Evolutionary conservation across 2,888 invertebrate species (phyloP).

Genomic region (Rotaria magnacalcarata): DNA sequence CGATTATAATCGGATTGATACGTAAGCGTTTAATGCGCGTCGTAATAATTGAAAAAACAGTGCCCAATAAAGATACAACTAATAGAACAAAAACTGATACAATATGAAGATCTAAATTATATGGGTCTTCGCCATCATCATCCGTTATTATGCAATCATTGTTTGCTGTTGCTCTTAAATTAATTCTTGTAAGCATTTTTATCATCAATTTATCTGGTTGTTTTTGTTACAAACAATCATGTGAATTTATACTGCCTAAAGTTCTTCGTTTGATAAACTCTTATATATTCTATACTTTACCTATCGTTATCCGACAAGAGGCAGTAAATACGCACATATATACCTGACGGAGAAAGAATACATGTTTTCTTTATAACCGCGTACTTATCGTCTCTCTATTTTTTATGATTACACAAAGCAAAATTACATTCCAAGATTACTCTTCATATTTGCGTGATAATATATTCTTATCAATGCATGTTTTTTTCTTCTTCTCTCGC

Average conservation of each 20-base stretch:
- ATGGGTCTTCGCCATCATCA: background rate
- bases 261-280: background rate
- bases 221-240: background rate
- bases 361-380: background rate
- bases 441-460: background rate
- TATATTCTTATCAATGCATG: background rate
- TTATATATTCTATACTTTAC: background rate
- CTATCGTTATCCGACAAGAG: background rate
- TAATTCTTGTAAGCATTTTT: background rate
- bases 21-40: background rate
- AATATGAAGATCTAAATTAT: background rate
- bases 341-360: too few relatives aligned
- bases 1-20: constrained; percentile 3
- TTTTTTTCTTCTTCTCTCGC: background rate
- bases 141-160: background rate
- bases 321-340: background rate
- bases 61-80: background rate
- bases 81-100: background rate
- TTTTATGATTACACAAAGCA: background rate
- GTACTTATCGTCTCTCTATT: background rate
- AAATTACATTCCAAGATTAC: background rate
- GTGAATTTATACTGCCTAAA: background rate
- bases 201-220: background rate
- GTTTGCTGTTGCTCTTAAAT: background rate
- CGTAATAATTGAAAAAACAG: background rate